These are phyloP conservation scores for Ormia ochracea DNA, from an alignment of 2,888 invertebrate genomes.

Conservation along the genomic window DNA sequence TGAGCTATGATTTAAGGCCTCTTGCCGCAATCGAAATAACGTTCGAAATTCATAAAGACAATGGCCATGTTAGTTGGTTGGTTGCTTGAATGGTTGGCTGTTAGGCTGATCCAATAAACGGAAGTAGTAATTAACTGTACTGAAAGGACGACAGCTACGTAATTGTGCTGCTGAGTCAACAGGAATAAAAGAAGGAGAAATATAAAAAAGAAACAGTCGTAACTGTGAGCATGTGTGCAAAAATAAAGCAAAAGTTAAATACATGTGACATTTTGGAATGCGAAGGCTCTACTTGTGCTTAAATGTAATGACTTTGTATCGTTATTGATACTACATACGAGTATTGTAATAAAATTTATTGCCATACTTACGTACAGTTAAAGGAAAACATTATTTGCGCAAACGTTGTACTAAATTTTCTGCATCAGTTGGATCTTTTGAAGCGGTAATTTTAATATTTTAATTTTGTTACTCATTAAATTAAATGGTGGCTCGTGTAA, in stretches of 20 bases:
- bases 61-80: neutral
- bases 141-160: conserved; percentile 43
- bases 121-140: conserved; percentile 53
- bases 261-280: neutral
- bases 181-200: conserved; percentile 2
- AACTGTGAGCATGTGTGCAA: neutral
- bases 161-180: conserved; percentile 52
- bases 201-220: no score
- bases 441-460: neutral
- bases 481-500: neutral
- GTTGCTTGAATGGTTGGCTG: neutral
- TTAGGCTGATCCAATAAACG: conserved; percentile 34
- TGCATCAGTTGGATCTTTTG: neutral
- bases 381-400: neutral
- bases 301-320: neutral
- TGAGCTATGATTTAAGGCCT: conserved; percentile 21
- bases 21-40: conserved; percentile 30
- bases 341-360: conserved; percentile 6
- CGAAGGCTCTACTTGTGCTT: neutral
- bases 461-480: neutral
- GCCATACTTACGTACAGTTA: neutral
- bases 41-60: conserved; percentile 23
- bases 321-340: neutral
- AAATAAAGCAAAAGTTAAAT: neutral
- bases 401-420: neutral